Base-by-base conservation (phyloP, 1,140 invertebrate genomes). In the Drosophila kurseongensis region DNA sequence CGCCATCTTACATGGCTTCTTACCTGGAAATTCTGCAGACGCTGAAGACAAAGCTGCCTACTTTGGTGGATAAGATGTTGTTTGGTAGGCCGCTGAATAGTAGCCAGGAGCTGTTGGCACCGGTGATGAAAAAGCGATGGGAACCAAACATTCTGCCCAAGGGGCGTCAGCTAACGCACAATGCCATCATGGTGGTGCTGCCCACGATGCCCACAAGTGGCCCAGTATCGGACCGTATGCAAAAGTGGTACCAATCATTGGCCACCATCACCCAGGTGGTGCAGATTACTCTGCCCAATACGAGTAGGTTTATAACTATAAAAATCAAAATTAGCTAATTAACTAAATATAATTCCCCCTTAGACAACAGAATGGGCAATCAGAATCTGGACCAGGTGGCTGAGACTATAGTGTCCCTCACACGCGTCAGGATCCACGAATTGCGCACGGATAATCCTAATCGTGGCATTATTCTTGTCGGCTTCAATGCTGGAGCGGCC, bases 11-110 rank as follows among this genome's bases (percentile, higher is more conserved):
- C 86, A 92, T 97, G 56, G 94, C 94, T 5, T 94, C 95, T 14
- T 98, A 98, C 92, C 91, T 98, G 3, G 97, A 98, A 84, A 95
- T 97, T 38, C 90, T 98, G 56, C 94, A 97, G 93, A 96, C 95
- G 1, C 90, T 97, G 3, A 95, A 95, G 90, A 92, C 94, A 2
- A 97, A 97, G 93, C 93, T 96, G 55, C 97, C 97, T 5, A 94
- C 94, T n/a, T 92, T 98, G 13, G 94, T 97, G 4, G 97, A 97
- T 60, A 96, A 95, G 91, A 95, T 97, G 94, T 94, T 97, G 52
- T 94, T 91, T 76, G 93, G 92, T 12, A 93, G 78, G 91, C 93
- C 72, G 92, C 93, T 91, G 94, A 97, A 92, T 94, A 82, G 75
- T 47, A 93, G 72, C 63, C 90, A 92, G 23, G 92, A 92, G 29